phyloP scores from a whole-genome alignment of 2,797 vertebrate genomes.

The Esox masquinongy region DNA sequence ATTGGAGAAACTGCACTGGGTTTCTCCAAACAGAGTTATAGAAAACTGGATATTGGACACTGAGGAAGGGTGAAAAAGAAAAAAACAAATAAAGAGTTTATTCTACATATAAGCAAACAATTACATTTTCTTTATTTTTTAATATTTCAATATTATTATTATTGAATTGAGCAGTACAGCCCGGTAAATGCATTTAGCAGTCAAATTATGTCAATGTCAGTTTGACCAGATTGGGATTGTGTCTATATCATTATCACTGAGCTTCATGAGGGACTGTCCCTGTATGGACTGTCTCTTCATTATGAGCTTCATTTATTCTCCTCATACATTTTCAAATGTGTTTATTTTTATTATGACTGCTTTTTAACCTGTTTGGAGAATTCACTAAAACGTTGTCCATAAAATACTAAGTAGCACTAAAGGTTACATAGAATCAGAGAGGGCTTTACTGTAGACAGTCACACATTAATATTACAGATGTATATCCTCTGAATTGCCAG shows the following conservation, averaged over 20 bases:
- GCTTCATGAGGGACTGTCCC: no score
- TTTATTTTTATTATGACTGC: neutral
- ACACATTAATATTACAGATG: neutral
- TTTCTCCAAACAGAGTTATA: no score
- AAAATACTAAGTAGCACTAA: slow-evolving; percentile 3
- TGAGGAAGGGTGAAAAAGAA: no score
- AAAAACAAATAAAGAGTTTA: no score
- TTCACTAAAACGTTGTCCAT: neutral
- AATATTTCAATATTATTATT: no score
- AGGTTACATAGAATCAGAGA: neutral
- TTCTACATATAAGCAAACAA: no score
- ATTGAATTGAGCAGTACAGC: neutral
- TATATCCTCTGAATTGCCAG: slow-evolving; percentile 17
- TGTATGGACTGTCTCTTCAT: no score
- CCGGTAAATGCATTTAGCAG: neutral
- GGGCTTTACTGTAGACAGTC: slow-evolving; percentile 3
- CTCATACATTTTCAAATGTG: neutral
- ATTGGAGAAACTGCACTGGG: no score
- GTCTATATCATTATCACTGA: neutral
- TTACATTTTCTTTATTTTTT: no score
- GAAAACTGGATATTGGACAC: no score
- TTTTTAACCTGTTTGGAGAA: neutral
- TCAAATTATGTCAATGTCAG: neutral
- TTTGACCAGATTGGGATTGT: neutral
- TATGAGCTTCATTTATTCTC: neutral